Evolutionary conservation across 2,888 invertebrate genomes (phyloP).

Genomic region (Seira sanloemensis): DNA sequence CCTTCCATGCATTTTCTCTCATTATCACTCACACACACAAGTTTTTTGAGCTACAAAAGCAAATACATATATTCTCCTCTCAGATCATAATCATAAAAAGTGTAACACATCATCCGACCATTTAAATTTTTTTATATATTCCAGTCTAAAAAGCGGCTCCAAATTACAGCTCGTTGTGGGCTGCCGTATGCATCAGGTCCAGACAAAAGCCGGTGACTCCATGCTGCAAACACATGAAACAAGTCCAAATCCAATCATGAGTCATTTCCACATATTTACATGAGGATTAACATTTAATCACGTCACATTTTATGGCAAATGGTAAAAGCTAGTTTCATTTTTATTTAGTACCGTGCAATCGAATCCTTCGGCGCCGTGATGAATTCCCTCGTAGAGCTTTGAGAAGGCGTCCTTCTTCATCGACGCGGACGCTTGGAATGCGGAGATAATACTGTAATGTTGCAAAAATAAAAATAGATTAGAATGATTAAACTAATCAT

Average conservation of each 20-base stretch:
- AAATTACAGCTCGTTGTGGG: slow-evolving; percentile 70
- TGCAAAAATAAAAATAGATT: slow-evolving; percentile 9
- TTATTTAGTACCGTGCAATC: slow-evolving; percentile 73
- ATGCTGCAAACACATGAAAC: slow-evolving; percentile 54
- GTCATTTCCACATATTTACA: slow-evolving; percentile 2
- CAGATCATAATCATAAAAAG: not conserved
- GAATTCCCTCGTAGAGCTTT: slow-evolving; percentile 66
- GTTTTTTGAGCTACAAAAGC: not conserved
- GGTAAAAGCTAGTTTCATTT: too few species aligned
- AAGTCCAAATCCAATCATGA: not conserved
- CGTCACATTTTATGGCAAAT: too few species aligned
- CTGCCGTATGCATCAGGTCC: slow-evolving; percentile 70
- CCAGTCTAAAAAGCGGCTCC: not conserved
- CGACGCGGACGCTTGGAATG: slow-evolving; percentile 69
- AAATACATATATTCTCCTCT: too few species aligned
- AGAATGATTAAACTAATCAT: not conserved
- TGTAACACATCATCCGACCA: not conserved
- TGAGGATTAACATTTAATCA: slow-evolving; percentile 21
- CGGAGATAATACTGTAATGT: slow-evolving; percentile 67
- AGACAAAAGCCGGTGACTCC: slow-evolving; percentile 70
- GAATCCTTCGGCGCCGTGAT: slow-evolving; percentile 70
- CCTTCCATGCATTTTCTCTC: not conserved
- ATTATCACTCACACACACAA: not conserved
- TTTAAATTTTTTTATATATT: not conserved
- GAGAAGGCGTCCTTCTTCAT: slow-evolving; percentile 71